Evolutionary conservation across 2,797 vertebrate genomes (phyloP).

Genomic region (Trematomus bernacchii): DNA sequence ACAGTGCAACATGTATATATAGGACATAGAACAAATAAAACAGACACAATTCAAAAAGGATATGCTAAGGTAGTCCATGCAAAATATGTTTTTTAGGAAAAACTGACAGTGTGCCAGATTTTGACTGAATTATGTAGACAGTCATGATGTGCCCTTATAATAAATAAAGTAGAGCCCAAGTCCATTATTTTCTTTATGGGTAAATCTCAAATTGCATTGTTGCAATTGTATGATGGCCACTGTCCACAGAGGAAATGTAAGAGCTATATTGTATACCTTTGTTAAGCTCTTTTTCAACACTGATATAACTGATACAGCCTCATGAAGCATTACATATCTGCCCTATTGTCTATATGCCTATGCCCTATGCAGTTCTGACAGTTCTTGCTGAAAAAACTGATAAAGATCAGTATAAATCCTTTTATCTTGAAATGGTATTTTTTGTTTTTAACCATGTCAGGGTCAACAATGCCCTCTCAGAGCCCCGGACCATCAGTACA

Average conservation of each 20-base stretch:
- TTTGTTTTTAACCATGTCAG: no score
- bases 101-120: not conserved
- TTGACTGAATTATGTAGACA: slow-evolving; percentile 8
- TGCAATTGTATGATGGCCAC: slow-evolving; percentile 9
- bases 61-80: not conserved
- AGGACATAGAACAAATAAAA: no score
- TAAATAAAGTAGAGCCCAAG: not conserved
- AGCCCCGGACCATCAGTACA: no score
- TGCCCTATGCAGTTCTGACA: no score
- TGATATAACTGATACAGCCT: not conserved
- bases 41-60: not conserved
- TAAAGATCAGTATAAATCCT: no score
- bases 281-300: not conserved
- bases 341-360: no score
- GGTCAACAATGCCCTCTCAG: no score
- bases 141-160: not conserved
- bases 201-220: slow-evolving; percentile 2
- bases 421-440: no score
- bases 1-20: no score
- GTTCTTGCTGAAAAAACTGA: no score
- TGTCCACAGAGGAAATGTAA: slow-evolving; percentile 2
- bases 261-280: not conserved
- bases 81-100: not conserved
- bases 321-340: no score
- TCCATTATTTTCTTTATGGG: slow-evolving; percentile 14